These are phyloP conservation scores for Neodontobutis hainanensis DNA, from an alignment of 2,113 vertebrate species.

Conservation along the genomic window DNA sequence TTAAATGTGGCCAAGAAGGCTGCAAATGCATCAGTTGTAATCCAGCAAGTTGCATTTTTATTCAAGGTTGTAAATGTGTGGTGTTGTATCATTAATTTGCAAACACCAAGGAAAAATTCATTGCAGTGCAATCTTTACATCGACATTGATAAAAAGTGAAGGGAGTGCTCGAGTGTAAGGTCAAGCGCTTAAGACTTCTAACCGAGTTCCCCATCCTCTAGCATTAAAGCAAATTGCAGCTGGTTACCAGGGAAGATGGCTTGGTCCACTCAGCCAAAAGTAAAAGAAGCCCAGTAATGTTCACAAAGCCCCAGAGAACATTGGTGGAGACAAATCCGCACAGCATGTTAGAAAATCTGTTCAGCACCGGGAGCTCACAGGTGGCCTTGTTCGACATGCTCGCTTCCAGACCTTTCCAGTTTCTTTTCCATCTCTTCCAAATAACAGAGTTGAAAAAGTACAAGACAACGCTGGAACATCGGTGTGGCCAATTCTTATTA, in stretches of 20 bases:
- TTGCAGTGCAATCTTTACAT: too few species aligned
- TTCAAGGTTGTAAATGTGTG: neutral
- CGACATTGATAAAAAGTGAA: neutral
- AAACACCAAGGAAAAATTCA: neutral
- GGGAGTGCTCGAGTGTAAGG: neutral
- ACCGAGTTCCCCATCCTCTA: neutral
- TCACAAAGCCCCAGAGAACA: neutral
- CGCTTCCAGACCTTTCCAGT: neutral
- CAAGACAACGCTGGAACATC: neutral
- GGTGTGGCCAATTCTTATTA: conserved; percentile 17
- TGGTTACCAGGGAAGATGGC: conserved; percentile 2
- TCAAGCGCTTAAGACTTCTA: neutral
- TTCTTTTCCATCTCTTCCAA: neutral
- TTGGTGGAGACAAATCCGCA: neutral
- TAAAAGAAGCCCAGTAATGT: neutral
- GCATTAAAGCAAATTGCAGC: neutral
- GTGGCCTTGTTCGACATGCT: neutral
- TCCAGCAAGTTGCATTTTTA: neutral
- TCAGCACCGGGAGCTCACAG: conserved; percentile 10
- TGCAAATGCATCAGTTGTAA: neutral
- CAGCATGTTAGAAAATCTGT: conserved; percentile 2
- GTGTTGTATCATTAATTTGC: neutral
- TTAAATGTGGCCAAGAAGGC: neutral
- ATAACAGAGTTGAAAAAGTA: conserved; percentile 1
- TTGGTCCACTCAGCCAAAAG: neutral